Evolutionary conservation across 2,113 vertebrate genomes (phyloP), one percentile per base, ranked within the genome.

Genomic region (Nothocercus nigrocapillus): DNA sequence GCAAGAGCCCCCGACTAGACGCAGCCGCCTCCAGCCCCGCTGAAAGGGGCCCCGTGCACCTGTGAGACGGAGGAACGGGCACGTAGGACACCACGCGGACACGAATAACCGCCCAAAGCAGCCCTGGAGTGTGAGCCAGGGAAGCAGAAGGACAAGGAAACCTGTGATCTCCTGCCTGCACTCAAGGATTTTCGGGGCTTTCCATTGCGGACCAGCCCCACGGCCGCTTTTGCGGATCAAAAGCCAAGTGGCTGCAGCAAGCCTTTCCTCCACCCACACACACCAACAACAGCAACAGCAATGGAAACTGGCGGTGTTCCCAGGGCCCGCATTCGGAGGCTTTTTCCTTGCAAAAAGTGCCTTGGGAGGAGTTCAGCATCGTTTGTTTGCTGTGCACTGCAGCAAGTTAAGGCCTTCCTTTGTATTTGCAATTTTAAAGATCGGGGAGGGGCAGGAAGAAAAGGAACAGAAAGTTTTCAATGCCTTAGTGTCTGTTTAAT

Each of bases 361-460:
- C 88, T 62, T 6, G 3, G 83, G 76, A 93, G 34, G 51, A 34
- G 76, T 14, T 90, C 88, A 58, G 79, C 80, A 81, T 80, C 44
- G 45, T 83, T 53, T 62, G 34, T n/a, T 66, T 94, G 12, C 28
- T 44, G 74, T 1, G 1, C 75, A 1, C 8, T 40, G 34, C 51
- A 27, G 85, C 72, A 8, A 47, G 56, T 53, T 4, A 7, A 8
- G 68, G 61, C 68, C 77, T 17, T 59, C 64, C 77, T 20, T 20
- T 15, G 56, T 27, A 0, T 58, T 30, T 45, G 11, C 0, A 4
- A 2, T 70, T 70, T 24, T 1, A 24, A 78, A 81, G 73, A 90
- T 95, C 44, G 51, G 53, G 93, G 94, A 93, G 77, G n/a, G 86
- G 86, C 74, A 79, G 82, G 88, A 85, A 76, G 84, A 32, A 38